These are phyloP conservation scores for Drosophila borealis DNA, from an alignment of 2,888 invertebrate species.

Conservation along the genomic window DNA sequence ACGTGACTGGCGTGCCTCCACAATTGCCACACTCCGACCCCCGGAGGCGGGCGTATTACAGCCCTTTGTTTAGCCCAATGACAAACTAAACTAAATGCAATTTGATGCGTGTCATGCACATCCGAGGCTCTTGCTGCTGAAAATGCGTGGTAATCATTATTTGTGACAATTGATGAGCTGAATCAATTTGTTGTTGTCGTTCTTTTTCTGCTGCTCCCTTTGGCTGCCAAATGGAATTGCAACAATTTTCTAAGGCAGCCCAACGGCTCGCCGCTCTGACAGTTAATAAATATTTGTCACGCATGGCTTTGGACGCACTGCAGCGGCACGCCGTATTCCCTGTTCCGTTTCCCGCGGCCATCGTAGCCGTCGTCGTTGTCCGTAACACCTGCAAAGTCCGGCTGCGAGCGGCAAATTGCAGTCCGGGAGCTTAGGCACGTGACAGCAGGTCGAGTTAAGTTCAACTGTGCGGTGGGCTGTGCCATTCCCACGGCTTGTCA, in stretches of 20 bases:
- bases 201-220: constrained; percentile 6
- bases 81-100: constrained; percentile 77
- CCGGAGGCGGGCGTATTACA: not conserved
- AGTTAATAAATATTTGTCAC: constrained; percentile 75
- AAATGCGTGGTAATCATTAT: constrained; percentile 78
- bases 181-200: constrained; percentile 57
- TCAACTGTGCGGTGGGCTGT: constrained; percentile 19
- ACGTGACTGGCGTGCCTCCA: constrained; percentile 57
- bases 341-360: not conserved
- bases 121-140: constrained; percentile 26
- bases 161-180: constrained; percentile 73
- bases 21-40: not conserved
- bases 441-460: constrained; percentile 47
- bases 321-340: constrained; percentile 45
- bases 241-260: constrained; percentile 50
- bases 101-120: constrained; percentile 73
- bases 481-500: constrained; percentile 66
- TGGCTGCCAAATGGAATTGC: constrained; percentile 41
- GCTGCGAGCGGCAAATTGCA: constrained; percentile 44
- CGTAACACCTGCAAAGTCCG: constrained; percentile 53
- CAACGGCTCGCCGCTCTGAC: constrained; percentile 46
- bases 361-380: not conserved
- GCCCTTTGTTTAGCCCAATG: constrained; percentile 47
- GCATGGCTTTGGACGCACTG: constrained; percentile 64
- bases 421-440: constrained; percentile 62